Evolutionary conservation across 2,797 vertebrate species (phyloP).

Genomic region (Chiroxiphia lanceolata): DNA sequence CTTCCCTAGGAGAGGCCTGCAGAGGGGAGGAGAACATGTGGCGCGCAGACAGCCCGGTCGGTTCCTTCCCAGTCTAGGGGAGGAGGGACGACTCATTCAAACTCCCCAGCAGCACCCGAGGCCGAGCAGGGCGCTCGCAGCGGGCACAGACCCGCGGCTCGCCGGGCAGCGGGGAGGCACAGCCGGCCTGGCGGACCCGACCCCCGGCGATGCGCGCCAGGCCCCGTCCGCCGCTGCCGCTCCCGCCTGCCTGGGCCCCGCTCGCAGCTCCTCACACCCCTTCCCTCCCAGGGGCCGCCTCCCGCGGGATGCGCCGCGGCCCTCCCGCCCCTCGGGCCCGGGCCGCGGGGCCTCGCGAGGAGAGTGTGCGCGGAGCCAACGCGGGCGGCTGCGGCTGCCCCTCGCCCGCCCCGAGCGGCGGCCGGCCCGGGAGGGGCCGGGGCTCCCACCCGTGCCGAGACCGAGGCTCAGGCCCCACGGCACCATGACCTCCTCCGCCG

Average conservation of each 20-base stretch:
- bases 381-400: background rate
- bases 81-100: constrained; percentile 55
- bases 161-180: background rate
- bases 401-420: no score
- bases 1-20: constrained; percentile 23
- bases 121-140: background rate
- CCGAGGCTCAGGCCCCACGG: background rate
- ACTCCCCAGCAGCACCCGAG: background rate
- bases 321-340: background rate
- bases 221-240: background rate
- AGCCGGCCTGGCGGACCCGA: background rate
- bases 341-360: background rate
- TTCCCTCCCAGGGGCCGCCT: background rate
- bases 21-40: constrained; percentile 26
- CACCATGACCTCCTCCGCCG: background rate
- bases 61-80: background rate
- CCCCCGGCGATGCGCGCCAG: background rate
- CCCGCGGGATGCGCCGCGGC: background rate
- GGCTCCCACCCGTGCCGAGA: background rate
- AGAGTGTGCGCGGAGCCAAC: background rate
- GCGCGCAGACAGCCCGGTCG: background rate
- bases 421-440: background rate
- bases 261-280: background rate
- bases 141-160: background rate
- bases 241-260: background rate